Evolutionary conservation across 2,888 invertebrate genomes (phyloP).

Genomic region (Nemapogon koenigi): DNA sequence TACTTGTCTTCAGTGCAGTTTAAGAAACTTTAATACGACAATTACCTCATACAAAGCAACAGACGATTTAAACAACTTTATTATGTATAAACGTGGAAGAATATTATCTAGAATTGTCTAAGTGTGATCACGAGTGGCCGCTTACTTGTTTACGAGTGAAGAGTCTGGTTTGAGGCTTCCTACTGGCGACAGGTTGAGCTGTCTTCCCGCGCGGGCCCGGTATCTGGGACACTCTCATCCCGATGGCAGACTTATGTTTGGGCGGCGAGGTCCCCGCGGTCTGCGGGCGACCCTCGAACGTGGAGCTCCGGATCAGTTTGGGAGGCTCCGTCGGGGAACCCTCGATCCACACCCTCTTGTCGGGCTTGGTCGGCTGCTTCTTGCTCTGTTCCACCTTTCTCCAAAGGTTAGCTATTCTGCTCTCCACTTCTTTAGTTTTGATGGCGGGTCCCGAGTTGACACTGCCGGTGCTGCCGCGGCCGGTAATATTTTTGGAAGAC

Average conservation of each 20-base stretch:
- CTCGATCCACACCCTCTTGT: conserved; percentile 68
- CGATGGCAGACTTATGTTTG: conserved; percentile 57
- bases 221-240: conserved; percentile 50
- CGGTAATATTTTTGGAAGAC: conserved; percentile 31
- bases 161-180: conserved; percentile 19
- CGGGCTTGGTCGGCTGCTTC: conserved; percentile 63
- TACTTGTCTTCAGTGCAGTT: too few species aligned
- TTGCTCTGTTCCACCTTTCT: conserved; percentile 77
- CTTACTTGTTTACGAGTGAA: conserved; percentile 37
- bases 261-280: conserved; percentile 32
- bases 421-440: conserved; percentile 71
- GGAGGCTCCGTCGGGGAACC: conserved; percentile 38
- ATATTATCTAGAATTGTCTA: background rate
- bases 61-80: too few species aligned
- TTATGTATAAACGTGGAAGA: too few species aligned
- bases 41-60: too few species aligned
- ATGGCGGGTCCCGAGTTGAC: conserved; percentile 68
- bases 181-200: conserved; percentile 21
- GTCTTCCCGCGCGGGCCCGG: conserved; percentile 44
- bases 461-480: conserved; percentile 58
- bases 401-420: conserved; percentile 83
- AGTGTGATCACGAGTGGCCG: conserved; percentile 26
- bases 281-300: conserved; percentile 67
- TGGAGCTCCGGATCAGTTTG: conserved; percentile 67
- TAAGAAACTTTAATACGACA: too few species aligned